phyloP scores from a whole-genome alignment of 2,888 invertebrate species.

The Nephrotoma guestfalica region DNA sequence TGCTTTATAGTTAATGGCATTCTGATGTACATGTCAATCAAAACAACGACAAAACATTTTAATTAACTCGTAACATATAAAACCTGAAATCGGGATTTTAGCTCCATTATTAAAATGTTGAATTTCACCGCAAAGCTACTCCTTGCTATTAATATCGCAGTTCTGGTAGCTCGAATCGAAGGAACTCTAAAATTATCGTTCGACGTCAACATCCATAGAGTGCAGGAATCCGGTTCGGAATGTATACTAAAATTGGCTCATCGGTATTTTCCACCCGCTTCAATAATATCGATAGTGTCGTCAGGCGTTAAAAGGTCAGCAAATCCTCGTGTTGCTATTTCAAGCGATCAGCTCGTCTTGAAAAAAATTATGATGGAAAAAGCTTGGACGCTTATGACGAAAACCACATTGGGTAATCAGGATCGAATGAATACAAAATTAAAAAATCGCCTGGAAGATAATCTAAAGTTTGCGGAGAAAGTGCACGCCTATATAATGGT shows the following conservation, averaged over 20 bases:
- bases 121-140: too few species aligned
- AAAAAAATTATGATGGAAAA: not conserved
- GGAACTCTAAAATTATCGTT: not conserved
- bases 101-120: too few species aligned
- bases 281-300: slow-evolving; percentile 1
- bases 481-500: slow-evolving; percentile 6
- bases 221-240: slow-evolving; percentile 4
- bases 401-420: not conserved
- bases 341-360: slow-evolving; percentile 2
- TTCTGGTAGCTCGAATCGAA: too few species aligned
- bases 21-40: too few species aligned
- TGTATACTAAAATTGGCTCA: not conserved
- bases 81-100: too few species aligned
- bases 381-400: slow-evolving; percentile 5
- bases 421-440: not conserved
- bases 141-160: too few species aligned
- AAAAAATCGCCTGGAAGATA: not conserved
- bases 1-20: too few species aligned
- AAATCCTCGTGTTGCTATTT: not conserved
- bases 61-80: too few species aligned
- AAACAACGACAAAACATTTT: too few species aligned
- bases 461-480: not conserved
- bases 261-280: not conserved
- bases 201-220: not conserved
- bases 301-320: not conserved